These are phyloP conservation scores for Osmerus mordax DNA, from an alignment of 2,113 vertebrate genomes.

Conservation along the genomic window DNA sequence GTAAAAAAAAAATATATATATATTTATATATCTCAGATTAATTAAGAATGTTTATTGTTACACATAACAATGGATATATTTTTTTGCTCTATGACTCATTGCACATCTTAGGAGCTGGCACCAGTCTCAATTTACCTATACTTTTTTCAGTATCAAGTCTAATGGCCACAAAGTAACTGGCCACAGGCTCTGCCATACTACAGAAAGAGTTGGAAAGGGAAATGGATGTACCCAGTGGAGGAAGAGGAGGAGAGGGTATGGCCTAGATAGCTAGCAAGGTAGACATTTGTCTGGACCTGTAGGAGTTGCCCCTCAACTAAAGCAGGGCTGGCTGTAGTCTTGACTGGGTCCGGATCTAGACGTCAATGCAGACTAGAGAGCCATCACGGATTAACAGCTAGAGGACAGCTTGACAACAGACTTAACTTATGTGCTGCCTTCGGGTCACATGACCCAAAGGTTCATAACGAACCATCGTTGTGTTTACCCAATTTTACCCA, in stretches of 20 bases:
- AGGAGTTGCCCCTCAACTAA: slow-evolving; percentile 24
- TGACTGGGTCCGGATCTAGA: slow-evolving; percentile 25
- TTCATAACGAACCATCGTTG: too few relatives aligned
- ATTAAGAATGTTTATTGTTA: background rate
- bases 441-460: too few relatives aligned
- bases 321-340: slow-evolving; percentile 31
- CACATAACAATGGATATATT: background rate
- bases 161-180: too few relatives aligned
- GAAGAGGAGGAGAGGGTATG: background rate
- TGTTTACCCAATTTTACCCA: too few relatives aligned
- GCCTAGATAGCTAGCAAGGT: slow-evolving; percentile 15
- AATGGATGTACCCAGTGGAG: background rate
- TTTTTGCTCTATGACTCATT: too few relatives aligned
- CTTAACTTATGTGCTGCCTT: too few relatives aligned
- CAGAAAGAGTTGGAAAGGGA: background rate
- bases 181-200: too few relatives aligned
- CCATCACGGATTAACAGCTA: slow-evolving; percentile 58
- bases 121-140: too few relatives aligned
- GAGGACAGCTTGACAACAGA: slow-evolving; percentile 40
- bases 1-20: background rate
- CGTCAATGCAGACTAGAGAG: slow-evolving; percentile 16
- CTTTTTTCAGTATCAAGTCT: too few relatives aligned
- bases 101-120: too few relatives aligned
- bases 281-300: slow-evolving; percentile 34
- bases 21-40: background rate